Evolutionary conservation across 1,140 invertebrate genomes (phyloP).

Genomic region (Ips typographus): DNA sequence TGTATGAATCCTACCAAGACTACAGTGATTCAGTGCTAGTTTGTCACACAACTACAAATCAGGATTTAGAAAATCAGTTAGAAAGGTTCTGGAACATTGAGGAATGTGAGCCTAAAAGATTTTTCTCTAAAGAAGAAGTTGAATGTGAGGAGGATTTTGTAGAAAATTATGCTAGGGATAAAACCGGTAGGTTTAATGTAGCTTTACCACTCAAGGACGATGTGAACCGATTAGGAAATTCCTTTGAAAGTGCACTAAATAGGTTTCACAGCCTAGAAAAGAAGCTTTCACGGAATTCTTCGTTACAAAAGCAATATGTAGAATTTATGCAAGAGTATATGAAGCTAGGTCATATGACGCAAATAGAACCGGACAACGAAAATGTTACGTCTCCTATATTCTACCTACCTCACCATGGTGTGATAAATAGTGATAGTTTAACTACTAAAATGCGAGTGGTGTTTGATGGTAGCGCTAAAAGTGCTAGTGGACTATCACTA

Average conservation of each 20-base stretch:
- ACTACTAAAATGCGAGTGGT: constrained; percentile 43
- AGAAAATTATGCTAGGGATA: constrained; percentile 1
- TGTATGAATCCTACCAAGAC: too few relatives aligned
- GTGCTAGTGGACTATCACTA: constrained; percentile 38
- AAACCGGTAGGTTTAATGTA: constrained; percentile 33
- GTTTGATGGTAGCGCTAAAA: constrained; percentile 33
- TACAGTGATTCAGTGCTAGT: too few relatives aligned
- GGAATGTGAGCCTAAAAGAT: neutral
- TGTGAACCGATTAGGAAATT: constrained; percentile 33
- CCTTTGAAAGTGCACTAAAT: constrained; percentile 29
- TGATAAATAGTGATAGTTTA: too few relatives aligned
- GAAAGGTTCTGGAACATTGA: constrained; percentile 21
- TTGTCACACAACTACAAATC: too few relatives aligned
- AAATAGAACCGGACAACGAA: constrained; percentile 21
- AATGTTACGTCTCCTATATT: constrained; percentile 37
- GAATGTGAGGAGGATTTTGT: constrained; percentile 34
- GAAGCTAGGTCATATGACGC: constrained; percentile 48
- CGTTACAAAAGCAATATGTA: constrained; percentile 42
- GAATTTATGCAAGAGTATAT: constrained; percentile 51
- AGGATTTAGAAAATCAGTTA: neutral
- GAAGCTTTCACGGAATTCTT: constrained; percentile 27
- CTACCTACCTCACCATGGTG: too few relatives aligned
- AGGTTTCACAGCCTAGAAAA: constrained; percentile 31
- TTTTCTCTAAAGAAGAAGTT: constrained; percentile 19
- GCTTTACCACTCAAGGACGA: constrained; percentile 21